Evolutionary conservation across 2,113 vertebrate species (phyloP).

Genomic region (Agelaius phoeniceus): DNA sequence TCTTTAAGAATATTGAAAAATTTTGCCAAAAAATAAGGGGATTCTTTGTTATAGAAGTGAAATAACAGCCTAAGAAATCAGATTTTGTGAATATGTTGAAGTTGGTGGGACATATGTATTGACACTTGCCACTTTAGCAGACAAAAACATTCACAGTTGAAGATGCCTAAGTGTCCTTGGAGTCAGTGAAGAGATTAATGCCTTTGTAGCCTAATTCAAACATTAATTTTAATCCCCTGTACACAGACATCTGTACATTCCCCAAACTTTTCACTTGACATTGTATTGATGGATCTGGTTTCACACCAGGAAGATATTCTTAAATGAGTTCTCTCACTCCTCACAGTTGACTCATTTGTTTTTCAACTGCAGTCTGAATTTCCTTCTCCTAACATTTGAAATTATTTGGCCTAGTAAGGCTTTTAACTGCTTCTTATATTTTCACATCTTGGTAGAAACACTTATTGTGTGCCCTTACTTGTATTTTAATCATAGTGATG

Average conservation of each 20-base stretch:
- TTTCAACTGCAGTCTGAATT: background rate
- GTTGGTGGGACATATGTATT: background rate
- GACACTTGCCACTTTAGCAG: background rate
- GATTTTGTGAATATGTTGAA: background rate
- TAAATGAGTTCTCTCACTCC: background rate
- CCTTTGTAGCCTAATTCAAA: background rate
- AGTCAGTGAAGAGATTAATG: background rate
- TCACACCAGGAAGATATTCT: background rate
- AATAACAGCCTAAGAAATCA: background rate
- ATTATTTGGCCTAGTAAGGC: background rate
- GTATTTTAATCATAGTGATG: background rate
- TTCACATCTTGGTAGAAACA: background rate
- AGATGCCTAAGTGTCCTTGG: background rate
- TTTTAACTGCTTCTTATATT: background rate
- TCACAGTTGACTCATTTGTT: background rate
- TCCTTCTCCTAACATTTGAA: background rate
- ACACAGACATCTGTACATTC: background rate
- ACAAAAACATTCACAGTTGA: background rate
- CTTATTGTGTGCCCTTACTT: background rate
- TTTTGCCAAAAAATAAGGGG: background rate
- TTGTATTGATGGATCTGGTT: background rate
- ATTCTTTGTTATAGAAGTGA: background rate
- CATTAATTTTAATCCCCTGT: background rate
- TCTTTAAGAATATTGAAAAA: background rate
- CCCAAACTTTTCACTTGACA: background rate